phyloP scores from a whole-genome alignment of 2,888 invertebrate species.

The Priocnemis perturbator region DNA sequence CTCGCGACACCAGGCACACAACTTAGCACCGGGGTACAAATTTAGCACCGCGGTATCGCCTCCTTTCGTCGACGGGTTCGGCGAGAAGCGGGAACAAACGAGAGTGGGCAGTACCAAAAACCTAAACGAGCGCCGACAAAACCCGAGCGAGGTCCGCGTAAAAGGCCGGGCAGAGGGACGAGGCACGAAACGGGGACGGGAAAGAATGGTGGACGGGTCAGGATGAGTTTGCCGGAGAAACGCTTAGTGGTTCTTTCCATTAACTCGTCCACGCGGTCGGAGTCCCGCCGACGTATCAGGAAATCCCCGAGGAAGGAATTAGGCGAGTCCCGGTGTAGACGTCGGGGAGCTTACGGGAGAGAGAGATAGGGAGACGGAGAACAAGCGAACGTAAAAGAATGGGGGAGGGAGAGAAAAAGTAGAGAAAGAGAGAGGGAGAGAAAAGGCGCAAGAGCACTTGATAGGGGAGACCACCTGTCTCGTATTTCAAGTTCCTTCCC shows the following conservation, averaged over 20 bases:
- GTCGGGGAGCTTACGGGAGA: not conserved
- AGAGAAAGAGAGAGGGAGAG: not conserved
- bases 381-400: not conserved
- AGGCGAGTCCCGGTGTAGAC: constrained; percentile 5
- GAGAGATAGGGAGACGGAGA: not conserved
- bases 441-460: constrained; percentile 6
- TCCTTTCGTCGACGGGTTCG: too few relatives aligned
- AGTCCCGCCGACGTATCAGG: constrained; percentile 9
- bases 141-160: too few relatives aligned
- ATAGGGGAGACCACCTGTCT: constrained; percentile 43
- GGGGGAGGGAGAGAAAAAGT: not conserved
- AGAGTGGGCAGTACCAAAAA: too few relatives aligned
- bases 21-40: too few relatives aligned
- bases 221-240: constrained; percentile 4
- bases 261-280: constrained; percentile 36
- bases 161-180: too few relatives aligned
- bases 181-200: not conserved
- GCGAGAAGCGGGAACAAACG: too few relatives aligned
- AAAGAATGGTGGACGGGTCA: not conserved
- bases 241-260: constrained; percentile 42
- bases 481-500: constrained; percentile 33
- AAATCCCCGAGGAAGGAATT: constrained; percentile 14
- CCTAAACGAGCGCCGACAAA: too few relatives aligned
- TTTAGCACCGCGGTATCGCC: too few relatives aligned
- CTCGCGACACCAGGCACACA: too few relatives aligned